Conservation (phyloP, 2,113 vertebrate species). For the Gymnogyps californianus region DNA sequence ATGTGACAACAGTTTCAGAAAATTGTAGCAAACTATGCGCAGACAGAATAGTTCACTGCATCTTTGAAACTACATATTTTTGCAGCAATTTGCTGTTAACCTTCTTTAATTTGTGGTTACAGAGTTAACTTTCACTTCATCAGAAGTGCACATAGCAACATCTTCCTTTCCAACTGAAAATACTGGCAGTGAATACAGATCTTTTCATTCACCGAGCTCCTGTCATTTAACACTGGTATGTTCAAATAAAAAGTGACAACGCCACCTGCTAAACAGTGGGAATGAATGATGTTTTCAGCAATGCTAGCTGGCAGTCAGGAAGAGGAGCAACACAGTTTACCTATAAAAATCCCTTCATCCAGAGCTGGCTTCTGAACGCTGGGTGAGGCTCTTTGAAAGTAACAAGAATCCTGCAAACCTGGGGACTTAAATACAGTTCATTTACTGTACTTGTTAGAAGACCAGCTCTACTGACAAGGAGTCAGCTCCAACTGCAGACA, state of each 20-base stretch:
- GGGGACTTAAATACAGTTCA: background rate
- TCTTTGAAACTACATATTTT: background rate
- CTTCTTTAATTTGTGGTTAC: background rate
- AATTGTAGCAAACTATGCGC: background rate
- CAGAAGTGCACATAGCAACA: background rate
- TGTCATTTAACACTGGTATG: accelerated
- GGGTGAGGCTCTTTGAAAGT: background rate
- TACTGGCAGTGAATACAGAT: background rate
- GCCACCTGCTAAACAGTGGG: background rate
- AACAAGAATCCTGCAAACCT: background rate
- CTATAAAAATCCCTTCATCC: background rate
- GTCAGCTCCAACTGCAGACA: background rate
- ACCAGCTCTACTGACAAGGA: background rate
- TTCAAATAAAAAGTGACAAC: background rate
- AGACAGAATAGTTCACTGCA: background rate
- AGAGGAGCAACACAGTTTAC: background rate
- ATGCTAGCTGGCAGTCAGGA: background rate
- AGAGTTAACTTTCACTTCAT: background rate
- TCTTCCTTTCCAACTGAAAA: background rate
- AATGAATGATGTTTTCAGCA: background rate
- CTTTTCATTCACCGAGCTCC: background rate
- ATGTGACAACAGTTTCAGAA: background rate
- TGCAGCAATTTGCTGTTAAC: background rate
- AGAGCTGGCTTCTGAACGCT: background rate
- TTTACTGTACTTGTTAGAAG: background rate